These are phyloP conservation scores for Salticus scenicus DNA, from an alignment of 2,888 invertebrate species.

Conservation along the genomic window DNA sequence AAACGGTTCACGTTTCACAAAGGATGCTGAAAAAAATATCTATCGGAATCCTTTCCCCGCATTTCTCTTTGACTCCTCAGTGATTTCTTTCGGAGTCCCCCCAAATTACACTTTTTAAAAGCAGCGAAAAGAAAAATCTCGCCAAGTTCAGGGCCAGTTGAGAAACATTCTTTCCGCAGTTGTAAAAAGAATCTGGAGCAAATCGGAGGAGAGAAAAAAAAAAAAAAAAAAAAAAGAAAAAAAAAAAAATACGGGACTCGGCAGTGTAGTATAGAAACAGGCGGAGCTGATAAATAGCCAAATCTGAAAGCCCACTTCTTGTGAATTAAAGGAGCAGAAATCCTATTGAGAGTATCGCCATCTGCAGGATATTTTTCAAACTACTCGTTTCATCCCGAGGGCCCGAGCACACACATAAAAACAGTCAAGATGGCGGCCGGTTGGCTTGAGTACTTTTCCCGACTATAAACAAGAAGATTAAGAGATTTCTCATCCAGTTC, in stretches of 20 bases:
- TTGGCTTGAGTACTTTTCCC: constrained; percentile 68
- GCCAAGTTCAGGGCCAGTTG: constrained; percentile 60
- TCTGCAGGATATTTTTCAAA: constrained; percentile 62
- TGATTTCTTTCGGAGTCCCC: neutral
- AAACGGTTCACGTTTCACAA: too few relatives aligned
- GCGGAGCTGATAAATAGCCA: constrained; percentile 58
- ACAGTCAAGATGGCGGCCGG: constrained; percentile 70
- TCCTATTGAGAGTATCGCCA: constrained; percentile 65
- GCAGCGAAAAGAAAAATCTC: constrained; percentile 35
- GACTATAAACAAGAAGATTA: constrained; percentile 65
- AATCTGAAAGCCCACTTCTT: constrained; percentile 64
- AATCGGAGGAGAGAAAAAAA: neutral
- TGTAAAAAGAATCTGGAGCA: constrained; percentile 21
- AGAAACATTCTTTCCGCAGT: constrained; percentile 27
- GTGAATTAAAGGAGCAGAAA: constrained; percentile 35
- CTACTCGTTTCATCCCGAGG: constrained; percentile 46
- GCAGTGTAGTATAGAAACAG: neutral
- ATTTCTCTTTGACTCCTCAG: neutral
- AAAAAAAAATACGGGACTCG: too few relatives aligned
- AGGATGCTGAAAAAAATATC: too few relatives aligned
- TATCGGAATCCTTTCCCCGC: neutral
- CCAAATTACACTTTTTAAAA: neutral
- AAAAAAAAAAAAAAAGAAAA: too few relatives aligned
- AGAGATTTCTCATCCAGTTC: constrained; percentile 57
- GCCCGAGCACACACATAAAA: constrained; percentile 58